Conservation (phyloP, 2,113 vertebrate species). For the Acanthisitta chloris region DNA sequence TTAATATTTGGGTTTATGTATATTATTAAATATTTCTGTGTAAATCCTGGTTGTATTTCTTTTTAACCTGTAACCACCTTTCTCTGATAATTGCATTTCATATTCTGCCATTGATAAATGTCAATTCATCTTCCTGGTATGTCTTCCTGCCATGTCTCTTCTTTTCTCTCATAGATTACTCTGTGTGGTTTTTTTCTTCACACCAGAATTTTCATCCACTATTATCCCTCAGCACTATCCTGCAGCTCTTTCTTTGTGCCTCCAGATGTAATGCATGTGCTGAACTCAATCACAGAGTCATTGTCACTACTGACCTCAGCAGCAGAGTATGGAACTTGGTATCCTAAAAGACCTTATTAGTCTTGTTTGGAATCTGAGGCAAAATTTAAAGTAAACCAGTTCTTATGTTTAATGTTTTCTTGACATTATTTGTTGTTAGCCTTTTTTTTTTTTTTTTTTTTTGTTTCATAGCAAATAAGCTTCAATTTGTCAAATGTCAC, state of each 20-base stretch:
- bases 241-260: background rate
- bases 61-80: background rate
- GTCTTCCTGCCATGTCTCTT: background rate
- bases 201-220: background rate
- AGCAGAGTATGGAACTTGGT: fast-evolving
- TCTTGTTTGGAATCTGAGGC: background rate
- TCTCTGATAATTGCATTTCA: background rate
- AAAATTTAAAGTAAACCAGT: background rate
- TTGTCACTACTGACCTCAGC: background rate
- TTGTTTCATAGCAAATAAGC: background rate
- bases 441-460: too few relatives aligned
- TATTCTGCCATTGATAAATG: background rate
- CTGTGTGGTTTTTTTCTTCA: background rate
- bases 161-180: background rate
- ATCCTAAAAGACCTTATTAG: background rate
- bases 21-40: background rate
- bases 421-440: background rate
- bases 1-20: background rate
- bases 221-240: background rate
- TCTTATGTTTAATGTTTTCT: background rate
- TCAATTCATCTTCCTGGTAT: background rate
- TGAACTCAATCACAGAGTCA: background rate
- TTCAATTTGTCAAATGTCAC: background rate
- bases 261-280: background rate
- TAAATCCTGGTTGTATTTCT: background rate